Base-by-base conservation (phyloP, 2,113 vertebrate species). In the Ailuropoda melanoleuca region DNA sequence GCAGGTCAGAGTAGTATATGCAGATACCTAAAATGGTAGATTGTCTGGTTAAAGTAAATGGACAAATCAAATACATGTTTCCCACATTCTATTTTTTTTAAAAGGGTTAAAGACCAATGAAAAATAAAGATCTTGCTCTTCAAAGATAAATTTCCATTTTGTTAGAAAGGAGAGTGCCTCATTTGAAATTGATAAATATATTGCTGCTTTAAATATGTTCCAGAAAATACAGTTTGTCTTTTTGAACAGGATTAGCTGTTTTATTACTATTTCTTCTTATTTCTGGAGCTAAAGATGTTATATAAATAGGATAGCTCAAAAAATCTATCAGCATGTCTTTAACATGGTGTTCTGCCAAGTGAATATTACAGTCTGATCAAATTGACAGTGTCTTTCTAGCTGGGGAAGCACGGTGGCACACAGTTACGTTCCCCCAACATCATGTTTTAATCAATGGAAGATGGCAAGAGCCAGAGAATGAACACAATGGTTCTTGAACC, bases 91-190 rank as follows among this genome's bases (percentile, higher is more conserved):
- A 84, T 92, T 31, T 94, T 83, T 46, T 84, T 92, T 75, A 5
- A 21, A 15, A 93, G 90, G 78, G 34, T 93, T 77, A 90, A 88
- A 90, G 75, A 70, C n/a, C 14, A 50, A 37, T 56, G 68, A 72
- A 95, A 94, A 78, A 90, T 58, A 92, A 97, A 89, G 66, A 66
- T 90, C 50, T 86, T 93, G 6, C 43, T 94, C 46, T 81, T 78
- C 19, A 8, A 88, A 88, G 75, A 84, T 87, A 82, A 39, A 95
- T 96, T 75, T 89, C 94, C 62, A 85, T 97, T 97, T 84, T 95
- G 55, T 94, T 94, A 78, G 89, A 97, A 97, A 85, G 21, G 95
- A 90, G 23, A 94, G 66, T 17, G 10, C 29, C 85, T 80, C 80
- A 37, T 92, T 77, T 92, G 26, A 93, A 93, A 95, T n/a, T 46